Conservation (phyloP, 1,140 invertebrate genomes). For the Caenorhabditis latens region DNA sequence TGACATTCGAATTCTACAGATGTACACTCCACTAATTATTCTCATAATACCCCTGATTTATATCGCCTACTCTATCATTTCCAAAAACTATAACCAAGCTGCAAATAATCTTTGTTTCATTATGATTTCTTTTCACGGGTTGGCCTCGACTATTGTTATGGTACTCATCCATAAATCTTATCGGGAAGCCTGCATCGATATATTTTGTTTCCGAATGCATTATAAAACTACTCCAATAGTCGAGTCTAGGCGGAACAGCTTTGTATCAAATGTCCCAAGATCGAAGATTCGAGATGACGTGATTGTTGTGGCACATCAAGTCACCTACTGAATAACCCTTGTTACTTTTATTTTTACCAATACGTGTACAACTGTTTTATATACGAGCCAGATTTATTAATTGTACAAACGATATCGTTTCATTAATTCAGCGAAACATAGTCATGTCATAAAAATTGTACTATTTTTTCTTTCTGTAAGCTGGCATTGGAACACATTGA, state of each 20-base stretch:
- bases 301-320: background rate
- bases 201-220: background rate
- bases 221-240: conserved; percentile 6
- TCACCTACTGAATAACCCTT: no score
- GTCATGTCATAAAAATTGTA: no score
- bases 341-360: no score
- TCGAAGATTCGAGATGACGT: background rate
- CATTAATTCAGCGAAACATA: no score
- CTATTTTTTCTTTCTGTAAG: no score
- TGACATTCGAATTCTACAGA: background rate
- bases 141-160: conserved; percentile 3
- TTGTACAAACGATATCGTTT: no score
- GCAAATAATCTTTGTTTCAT: conserved; percentile 15
- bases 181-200: background rate
- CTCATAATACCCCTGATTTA: background rate
- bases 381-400: no score
- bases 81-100: background rate
- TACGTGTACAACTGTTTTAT: no score
- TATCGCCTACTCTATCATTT: background rate
- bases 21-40: conserved; percentile 2
- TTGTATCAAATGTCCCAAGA: background rate
- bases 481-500: no score
- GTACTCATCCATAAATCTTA: conserved; percentile 14
- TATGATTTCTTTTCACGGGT: conserved; percentile 3
- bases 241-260: background rate